Evolutionary conservation across 2,888 invertebrate genomes (phyloP).

Genomic region (Drosophila algonquin): DNA sequence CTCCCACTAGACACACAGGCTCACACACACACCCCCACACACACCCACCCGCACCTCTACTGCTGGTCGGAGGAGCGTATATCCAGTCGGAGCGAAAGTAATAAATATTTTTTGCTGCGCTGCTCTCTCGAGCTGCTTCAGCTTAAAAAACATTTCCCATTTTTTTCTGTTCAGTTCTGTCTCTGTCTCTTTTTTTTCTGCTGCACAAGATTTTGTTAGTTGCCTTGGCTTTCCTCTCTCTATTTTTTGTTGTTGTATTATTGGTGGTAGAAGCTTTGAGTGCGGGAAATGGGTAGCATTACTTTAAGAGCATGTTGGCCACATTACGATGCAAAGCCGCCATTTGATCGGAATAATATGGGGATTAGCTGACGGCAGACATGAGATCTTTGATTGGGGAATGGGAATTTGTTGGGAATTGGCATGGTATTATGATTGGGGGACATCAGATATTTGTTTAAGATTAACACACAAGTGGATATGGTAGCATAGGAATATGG

Average conservation of each 20-base stretch:
- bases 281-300: not conserved
- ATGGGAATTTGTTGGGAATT: not conserved
- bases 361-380: not conserved
- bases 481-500: not conserved
- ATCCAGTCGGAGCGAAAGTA: conserved; percentile 55
- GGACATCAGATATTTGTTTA: not conserved
- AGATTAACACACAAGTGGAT: not conserved
- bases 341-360: not conserved
- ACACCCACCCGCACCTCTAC: conserved; percentile 9
- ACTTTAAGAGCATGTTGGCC: not conserved
- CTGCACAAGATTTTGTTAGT: conserved; percentile 32
- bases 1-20: conserved; percentile 68
- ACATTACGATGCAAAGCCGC: not conserved
- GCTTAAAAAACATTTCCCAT: conserved; percentile 41
- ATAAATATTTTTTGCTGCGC: conserved; percentile 71
- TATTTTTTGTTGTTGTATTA: conserved; percentile 35
- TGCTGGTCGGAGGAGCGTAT: conserved; percentile 1
- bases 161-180: conserved; percentile 10
- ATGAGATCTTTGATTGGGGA: not conserved
- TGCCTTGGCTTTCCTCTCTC: conserved; percentile 13
- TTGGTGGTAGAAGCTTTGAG: not conserved
- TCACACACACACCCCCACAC: conserved; percentile 5
- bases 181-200: conserved; percentile 18
- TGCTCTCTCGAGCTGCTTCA: conserved; percentile 52
- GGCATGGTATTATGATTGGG: not conserved